Evolutionary conservation across 2,888 invertebrate genomes (phyloP).

Genomic region (Aquatica leii): DNA sequence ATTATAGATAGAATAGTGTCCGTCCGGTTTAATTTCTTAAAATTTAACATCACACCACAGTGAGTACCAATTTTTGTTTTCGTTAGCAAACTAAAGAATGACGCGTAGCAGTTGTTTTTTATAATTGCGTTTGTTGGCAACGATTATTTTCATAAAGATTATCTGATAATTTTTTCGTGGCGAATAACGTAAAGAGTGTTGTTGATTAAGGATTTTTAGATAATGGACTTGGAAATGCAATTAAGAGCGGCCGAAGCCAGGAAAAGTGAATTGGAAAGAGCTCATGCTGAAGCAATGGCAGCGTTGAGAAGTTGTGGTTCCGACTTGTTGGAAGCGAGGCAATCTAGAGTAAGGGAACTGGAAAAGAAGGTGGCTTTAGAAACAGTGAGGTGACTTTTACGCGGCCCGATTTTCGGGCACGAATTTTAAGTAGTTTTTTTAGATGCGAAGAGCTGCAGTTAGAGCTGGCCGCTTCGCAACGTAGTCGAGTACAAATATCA

Average conservation of each 20-base stretch:
- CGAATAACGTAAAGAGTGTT: too few relatives aligned
- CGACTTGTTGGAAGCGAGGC: slow-evolving; percentile 75
- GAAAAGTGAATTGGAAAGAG: slow-evolving; percentile 78
- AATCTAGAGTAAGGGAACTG: slow-evolving; percentile 86
- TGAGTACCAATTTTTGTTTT: slow-evolving; percentile 29
- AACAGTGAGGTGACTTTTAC: slow-evolving; percentile 55
- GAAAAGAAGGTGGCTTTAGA: slow-evolving; percentile 83
- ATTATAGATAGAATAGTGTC: slow-evolving; percentile 57
- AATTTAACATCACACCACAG: slow-evolving; percentile 35
- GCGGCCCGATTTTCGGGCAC: neutral
- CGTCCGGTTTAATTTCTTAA: slow-evolving; percentile 48
- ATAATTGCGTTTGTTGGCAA: too few relatives aligned
- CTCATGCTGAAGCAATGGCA: slow-evolving; percentile 79
- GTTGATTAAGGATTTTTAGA: slow-evolving; percentile 37
- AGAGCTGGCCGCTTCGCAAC: slow-evolving; percentile 73
- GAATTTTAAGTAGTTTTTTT: slow-evolving; percentile 15
- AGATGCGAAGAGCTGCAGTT: slow-evolving; percentile 88
- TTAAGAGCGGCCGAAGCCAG: slow-evolving; percentile 82
- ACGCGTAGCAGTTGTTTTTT: too few relatives aligned
- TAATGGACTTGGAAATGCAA: slow-evolving; percentile 72
- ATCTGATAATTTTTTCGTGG: too few relatives aligned
- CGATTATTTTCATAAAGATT: too few relatives aligned
- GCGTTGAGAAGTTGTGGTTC: slow-evolving; percentile 63
- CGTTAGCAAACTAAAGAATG: neutral
- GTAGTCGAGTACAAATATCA: slow-evolving; percentile 56